Percentiles rank a stretch among this genome's conserved stretches.
phyloP scores from a whole-genome alignment of 2,888 invertebrate species.

The Eremobia ochroleuca region DNA sequence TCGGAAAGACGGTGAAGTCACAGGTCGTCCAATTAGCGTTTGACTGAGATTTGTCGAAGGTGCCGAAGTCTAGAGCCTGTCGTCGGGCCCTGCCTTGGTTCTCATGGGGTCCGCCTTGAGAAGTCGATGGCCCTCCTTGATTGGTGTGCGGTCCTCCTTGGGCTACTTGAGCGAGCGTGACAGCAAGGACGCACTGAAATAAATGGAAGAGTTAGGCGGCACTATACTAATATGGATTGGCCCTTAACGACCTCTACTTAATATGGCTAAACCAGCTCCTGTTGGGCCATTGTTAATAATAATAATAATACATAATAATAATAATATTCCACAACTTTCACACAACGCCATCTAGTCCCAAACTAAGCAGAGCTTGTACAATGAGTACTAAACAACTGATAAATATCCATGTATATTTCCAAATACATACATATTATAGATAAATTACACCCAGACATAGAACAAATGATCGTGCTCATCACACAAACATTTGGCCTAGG shows the following conservation, averaged over 20 bases:
- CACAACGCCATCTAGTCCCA: too few species aligned
- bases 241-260: too few species aligned
- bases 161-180: conserved; percentile 31
- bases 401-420: too few species aligned
- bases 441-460: too few species aligned
- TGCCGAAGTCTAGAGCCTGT: conserved; percentile 32
- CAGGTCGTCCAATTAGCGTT: conserved; percentile 72
- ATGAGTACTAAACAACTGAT: too few species aligned
- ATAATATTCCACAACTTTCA: too few species aligned
- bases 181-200: conserved; percentile 53
- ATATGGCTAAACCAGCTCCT: too few species aligned
- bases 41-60: conserved; percentile 37
- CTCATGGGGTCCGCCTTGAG: conserved; percentile 51
- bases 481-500: too few species aligned
- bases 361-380: too few species aligned
- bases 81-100: conserved; percentile 51
- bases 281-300: not conserved
- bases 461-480: too few species aligned
- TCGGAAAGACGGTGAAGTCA: conserved; percentile 66
- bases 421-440: too few species aligned
- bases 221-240: not conserved
- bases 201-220: not conserved
- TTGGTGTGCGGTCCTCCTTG: conserved; percentile 48
- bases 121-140: conserved; percentile 38
- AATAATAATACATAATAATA: too few species aligned